Evolutionary conservation across 2,113 vertebrate species (phyloP), one percentile per base, ranked within the genome.

Genomic region (Puffinus mauretanicus): DNA sequence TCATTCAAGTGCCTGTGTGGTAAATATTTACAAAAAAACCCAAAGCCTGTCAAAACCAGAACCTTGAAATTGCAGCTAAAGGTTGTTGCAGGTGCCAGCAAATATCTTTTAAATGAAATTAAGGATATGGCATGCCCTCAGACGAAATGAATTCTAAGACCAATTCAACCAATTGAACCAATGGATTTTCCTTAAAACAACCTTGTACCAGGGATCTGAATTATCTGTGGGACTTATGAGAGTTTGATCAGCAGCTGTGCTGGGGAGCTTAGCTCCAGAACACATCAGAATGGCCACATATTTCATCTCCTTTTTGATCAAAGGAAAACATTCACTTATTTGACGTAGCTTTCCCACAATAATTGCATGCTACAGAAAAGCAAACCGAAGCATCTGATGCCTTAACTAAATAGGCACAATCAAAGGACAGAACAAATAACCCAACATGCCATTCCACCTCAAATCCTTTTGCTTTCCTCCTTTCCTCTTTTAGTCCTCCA

Each of bases 241-340:
- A 88, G 51, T 87, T 89, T 89, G 91, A 91, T 94, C 72, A 90
- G 61, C 78, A 91, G 75, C 81, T 91, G 61, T 76, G 54, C 78
- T 90, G 71, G 70, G 82, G 75, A 93, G 51, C 54, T 90, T 49
- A 78, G 75, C 61, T 82, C 54, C 71, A 77, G 72, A 94, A 70
- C 60, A 88, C 64, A 70, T 96, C 82, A 96, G 88, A 95, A 86
- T 96, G 90, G 90, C 85, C 88, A 96, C 85, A 49, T 61, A 82
- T 90, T 94, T 97, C 77, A 2, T 86, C 11, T 1, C 65, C n/a
- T 92, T 90, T 91, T 88, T 80, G 94, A 95, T 96, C 82, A 94
- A 93, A 97, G 92, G 67, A 88, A 88, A 86, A 38, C 38, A 61
- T 81, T 94, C 57, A 30, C 61, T 91, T 86, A 92, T 54, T 95